Conservation (phyloP, 2,797 vertebrate species). For the Macrochelys suwanniensis region DNA sequence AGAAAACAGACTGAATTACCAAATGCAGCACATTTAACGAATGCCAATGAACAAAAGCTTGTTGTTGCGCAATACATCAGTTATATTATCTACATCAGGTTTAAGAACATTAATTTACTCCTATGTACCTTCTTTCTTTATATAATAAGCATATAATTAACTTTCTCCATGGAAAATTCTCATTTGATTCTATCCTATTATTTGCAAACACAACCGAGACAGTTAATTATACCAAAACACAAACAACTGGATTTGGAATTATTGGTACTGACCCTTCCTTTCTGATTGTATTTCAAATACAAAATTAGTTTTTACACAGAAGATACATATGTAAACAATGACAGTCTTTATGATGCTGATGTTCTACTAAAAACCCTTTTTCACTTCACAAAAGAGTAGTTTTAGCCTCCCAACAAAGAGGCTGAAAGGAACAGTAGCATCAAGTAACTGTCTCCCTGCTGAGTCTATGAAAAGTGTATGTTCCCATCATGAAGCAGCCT, state of each 20-base stretch:
- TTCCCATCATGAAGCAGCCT: slow-evolving; percentile 59
- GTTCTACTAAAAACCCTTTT: slow-evolving; percentile 45
- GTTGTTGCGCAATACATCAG: neutral
- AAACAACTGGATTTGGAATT: slow-evolving; percentile 31
- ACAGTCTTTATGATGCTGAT: slow-evolving; percentile 30
- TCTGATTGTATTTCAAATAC: slow-evolving; percentile 52
- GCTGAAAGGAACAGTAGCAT: slow-evolving; percentile 43
- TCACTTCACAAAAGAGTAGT: slow-evolving; percentile 44
- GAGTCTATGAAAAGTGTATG: neutral
- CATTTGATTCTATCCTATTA: slow-evolving; percentile 1
- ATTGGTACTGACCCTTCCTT: slow-evolving; percentile 26
- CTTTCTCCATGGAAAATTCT: neutral
- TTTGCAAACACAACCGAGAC: neutral
- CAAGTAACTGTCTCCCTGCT: slow-evolving; percentile 21
- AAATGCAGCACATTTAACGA: slow-evolving; percentile 24
- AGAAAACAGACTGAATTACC: neutral
- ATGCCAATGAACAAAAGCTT: slow-evolving; percentile 14
- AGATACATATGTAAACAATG: neutral
- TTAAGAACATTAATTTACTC: slow-evolving; percentile 2
- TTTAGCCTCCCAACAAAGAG: slow-evolving; percentile 47
- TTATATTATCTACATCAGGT: neutral
- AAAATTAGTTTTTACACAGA: slow-evolving; percentile 45
- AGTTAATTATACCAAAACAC: slow-evolving; percentile 15
- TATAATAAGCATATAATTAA: slow-evolving; percentile 27
- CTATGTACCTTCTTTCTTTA: neutral